Conservation (phyloP, 1,140 invertebrate genomes). For the Formica selysi region DNA sequence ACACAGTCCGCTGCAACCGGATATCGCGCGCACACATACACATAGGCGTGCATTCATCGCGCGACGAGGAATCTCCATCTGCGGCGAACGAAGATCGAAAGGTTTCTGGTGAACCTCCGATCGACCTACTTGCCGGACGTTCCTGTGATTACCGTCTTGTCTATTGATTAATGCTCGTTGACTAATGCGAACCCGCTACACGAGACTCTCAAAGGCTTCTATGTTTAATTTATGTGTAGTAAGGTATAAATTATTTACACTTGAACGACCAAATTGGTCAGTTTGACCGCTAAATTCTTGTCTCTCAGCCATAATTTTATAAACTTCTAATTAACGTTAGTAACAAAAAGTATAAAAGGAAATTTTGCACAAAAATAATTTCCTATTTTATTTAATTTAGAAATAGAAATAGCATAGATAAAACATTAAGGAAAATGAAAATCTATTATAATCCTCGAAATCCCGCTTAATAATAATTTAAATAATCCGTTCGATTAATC, state of each 20-base stretch:
- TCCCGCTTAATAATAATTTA: background rate
- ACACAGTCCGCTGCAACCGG: slow-evolving; percentile 55
- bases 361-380: background rate
- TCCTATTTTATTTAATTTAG: background rate
- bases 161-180: slow-evolving; percentile 59
- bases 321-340: slow-evolving; percentile 24
- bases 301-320: slow-evolving; percentile 31
- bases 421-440: background rate
- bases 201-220: slow-evolving; percentile 59
- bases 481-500: background rate
- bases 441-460: background rate
- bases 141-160: slow-evolving; percentile 66
- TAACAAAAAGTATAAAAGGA: background rate
- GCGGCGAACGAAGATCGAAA: slow-evolving; percentile 68
- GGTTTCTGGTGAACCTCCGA: slow-evolving; percentile 47
- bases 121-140: slow-evolving; percentile 68
- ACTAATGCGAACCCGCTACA: slow-evolving; percentile 46
- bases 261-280: slow-evolving; percentile 56
- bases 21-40: slow-evolving; percentile 42
- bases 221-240: slow-evolving; percentile 56
- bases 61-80: slow-evolving; percentile 70
- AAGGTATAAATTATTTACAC: slow-evolving; percentile 52
- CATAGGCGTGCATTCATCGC: slow-evolving; percentile 55
- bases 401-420: background rate
- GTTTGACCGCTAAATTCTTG: slow-evolving; percentile 39